phyloP scores from a whole-genome alignment of 2,888 invertebrate genomes.

The Andrena trimmerana region DNA sequence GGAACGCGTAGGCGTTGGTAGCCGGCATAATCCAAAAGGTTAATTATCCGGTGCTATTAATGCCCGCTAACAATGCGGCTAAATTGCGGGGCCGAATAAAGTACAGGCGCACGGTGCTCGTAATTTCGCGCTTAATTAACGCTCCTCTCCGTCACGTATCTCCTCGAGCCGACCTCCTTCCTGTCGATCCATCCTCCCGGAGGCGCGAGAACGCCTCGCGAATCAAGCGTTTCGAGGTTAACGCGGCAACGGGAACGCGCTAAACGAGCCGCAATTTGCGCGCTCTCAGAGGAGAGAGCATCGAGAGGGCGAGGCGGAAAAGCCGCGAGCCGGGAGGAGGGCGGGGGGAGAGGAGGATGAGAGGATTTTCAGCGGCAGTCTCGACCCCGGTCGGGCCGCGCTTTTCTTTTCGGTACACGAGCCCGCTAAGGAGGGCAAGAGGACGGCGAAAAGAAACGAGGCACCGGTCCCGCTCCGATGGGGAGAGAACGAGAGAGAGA shows the following conservation, averaged over 20 bases:
- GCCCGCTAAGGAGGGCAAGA: constrained; percentile 20
- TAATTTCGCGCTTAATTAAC: constrained; percentile 58
- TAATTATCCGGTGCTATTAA: constrained; percentile 43
- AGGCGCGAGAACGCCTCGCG: constrained; percentile 20
- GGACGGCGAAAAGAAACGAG: constrained; percentile 18
- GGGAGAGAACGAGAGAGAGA: background rate
- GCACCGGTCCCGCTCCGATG: constrained; percentile 18
- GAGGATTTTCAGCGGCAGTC: constrained; percentile 19
- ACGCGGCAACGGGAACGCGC: constrained; percentile 20
- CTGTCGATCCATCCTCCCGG: constrained; percentile 39
- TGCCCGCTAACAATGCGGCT: constrained; percentile 32
- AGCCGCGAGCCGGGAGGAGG: background rate
- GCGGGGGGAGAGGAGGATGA: too few relatives aligned
- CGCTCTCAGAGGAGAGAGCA: background rate
- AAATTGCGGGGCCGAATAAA: constrained; percentile 35
- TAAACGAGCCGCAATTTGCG: constrained; percentile 29
- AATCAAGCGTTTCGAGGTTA: constrained; percentile 33
- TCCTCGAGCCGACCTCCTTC: constrained; percentile 24
- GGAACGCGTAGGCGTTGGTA: constrained; percentile 10
- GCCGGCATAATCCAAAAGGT: constrained; percentile 23
- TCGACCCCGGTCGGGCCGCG: constrained; percentile 14
- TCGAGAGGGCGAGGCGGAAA: background rate
- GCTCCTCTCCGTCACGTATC: constrained; percentile 30
- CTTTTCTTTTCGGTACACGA: constrained; percentile 41
- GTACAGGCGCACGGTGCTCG: constrained; percentile 12